Evolutionary conservation across 2,888 invertebrate genomes (phyloP), one percentile per base, ranked within the genome.

Genomic region (Dasypogon diadema): DNA sequence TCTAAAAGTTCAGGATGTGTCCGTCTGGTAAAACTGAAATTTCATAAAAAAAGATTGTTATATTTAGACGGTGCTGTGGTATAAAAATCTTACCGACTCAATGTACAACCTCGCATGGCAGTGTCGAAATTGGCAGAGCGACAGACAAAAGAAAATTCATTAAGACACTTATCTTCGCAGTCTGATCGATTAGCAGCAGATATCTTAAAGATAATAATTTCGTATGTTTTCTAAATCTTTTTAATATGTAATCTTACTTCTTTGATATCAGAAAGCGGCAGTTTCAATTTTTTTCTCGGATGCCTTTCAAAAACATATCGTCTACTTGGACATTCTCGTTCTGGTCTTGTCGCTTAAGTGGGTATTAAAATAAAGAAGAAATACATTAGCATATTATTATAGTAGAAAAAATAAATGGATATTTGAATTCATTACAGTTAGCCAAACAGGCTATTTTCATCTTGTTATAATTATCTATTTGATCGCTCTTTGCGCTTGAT

Each of bases 281-380:
- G 88, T 83, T 94, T 94, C 72, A 95, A 85, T 79, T 94, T 93
- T 83, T 95, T 95, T 14, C 94, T 88, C 1, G 94, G 93, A 83
- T 95, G 94, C 75, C 96, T 89, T 84, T 96, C 96, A 82, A 95
- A 96, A 6, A 95, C 93, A 85, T 96, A 96, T 56, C 93, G 90
- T 55, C 96, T 89, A 79, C 95, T 95, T 0, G 96, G 94, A 81
- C 96, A 96, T 85, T 96, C 95, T 70, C 95, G 89, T 85, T 95
- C 95, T 21, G 96, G 93, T 81, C 95, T 90, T 84, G 92, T 93
- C 4, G 96, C 93, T n/a, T n/a, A n/a, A n/a, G n/a, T n/a, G n/a
- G n/a, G n/a, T n/a, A n/a, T n/a, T n/a, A n/a, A n/a, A n/a, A n/a
- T n/a, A n/a, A n/a, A n/a, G n/a, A n/a, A n/a, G n/a, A n/a, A n/a